Evolutionary conservation across 2,797 vertebrate genomes (phyloP).

Genomic region (Girardinus metallicus): DNA sequence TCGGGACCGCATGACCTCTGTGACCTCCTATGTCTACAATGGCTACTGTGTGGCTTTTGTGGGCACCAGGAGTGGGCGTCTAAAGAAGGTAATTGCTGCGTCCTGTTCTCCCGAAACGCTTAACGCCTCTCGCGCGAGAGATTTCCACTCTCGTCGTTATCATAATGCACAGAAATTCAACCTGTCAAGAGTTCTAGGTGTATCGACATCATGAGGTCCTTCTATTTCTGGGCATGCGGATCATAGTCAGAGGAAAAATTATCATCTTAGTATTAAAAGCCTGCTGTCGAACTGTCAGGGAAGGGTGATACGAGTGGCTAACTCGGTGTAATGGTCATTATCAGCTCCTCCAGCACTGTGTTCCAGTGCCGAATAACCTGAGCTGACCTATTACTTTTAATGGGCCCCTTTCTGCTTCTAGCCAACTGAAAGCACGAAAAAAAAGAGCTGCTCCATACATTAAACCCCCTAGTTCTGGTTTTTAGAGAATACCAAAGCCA

Average conservation of each 20-base stretch:
- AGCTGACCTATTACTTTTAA: conserved; percentile 76
- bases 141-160: conserved; percentile 25
- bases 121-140: conserved; percentile 10
- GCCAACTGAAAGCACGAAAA: conserved; percentile 43
- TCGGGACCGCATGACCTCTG: conserved; percentile 94
- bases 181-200: conserved; percentile 42
- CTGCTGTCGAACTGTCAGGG: conserved; percentile 53
- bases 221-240: conserved; percentile 50
- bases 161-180: conserved; percentile 11
- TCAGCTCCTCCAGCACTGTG: conserved; percentile 56
- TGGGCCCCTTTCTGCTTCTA: conserved; percentile 66
- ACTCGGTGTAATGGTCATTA: conserved; percentile 59
- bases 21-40: conserved; percentile 95
- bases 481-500: conserved; percentile 32
- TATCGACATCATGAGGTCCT: not conserved
- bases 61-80: conserved; percentile 93
- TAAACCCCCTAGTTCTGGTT: conserved; percentile 28
- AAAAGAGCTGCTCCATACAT: conserved; percentile 19
- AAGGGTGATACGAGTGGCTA: conserved; percentile 43
- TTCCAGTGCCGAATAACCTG: conserved; percentile 61
- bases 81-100: conserved; percentile 91
- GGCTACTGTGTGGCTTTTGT: conserved; percentile 96
- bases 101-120: conserved; percentile 12
- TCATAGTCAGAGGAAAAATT: conserved; percentile 59
- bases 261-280: conserved; percentile 66